Base-by-base conservation (phyloP, 2,888 invertebrate species). In the Timema podura region DNA sequence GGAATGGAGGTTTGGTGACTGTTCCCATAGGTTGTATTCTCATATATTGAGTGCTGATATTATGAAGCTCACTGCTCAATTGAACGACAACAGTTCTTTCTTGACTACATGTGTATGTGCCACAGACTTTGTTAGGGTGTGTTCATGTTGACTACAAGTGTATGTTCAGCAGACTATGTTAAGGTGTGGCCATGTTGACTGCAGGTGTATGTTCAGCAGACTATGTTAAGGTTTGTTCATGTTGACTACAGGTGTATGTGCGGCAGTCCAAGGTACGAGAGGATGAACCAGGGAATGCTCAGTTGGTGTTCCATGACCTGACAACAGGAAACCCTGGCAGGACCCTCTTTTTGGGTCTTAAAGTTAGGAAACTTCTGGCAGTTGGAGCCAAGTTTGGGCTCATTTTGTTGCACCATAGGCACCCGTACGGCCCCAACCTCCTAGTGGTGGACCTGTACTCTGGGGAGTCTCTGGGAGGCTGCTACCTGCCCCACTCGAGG, bases 381-480 rank as follows among this genome's bases (percentile, higher is more conserved):
- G 67, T 72, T 51, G 72, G 72, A 16, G 69, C 70, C 16, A 71
- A 68, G 57, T 72, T 72, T 66, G 72, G 70, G n/a, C 64, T 72
- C 0, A n/a, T 72, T 5, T 48, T 72, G 45, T 30, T 68, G 30
- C 70, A 68, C n/a, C 69, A 67, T 64, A 65, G 57, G 54, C 59
- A 65, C 15, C 16, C 15, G 6, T 59, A 68, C 46, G 69, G 69
- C 11, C 65, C 64, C 44, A 72, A 72, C 45, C 67, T 72, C 10
- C 30, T 69, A 5, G 69, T 69, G 1, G 51, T 70, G 2, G 70
- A 70, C 9, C 30, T 70, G 5, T 13, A 64, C 3, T 61, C 45
- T 67, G 72, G 72, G 72, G 65, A 67, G 15, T 65, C 65, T 8
- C 65, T 72, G 51, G 72, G 72, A 64, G 72, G 72, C 5, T 70